Percentiles rank a stretch among this genome's conserved stretches.
These are phyloP conservation scores for Oscheius sp. DNA, from an alignment of 2,888 invertebrate species.

Conservation along the genomic window DNA sequence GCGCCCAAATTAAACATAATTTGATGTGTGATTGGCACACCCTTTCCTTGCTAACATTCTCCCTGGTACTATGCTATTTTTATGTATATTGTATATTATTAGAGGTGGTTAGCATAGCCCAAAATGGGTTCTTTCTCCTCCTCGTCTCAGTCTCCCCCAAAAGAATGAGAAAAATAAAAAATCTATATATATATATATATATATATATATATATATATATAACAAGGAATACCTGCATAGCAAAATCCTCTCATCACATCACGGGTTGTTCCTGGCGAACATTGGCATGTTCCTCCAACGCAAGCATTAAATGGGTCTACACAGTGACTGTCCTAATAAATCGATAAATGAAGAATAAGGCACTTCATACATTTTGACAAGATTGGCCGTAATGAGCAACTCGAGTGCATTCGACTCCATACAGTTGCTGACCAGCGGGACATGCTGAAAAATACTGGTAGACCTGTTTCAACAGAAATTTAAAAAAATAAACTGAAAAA, in stretches of 20 bases:
- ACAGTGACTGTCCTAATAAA: constrained; percentile 63
- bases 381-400: constrained; percentile 69
- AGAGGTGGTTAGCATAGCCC: too few species aligned
- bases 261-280: constrained; percentile 69
- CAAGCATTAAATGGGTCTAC: constrained; percentile 72
- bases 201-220: not conserved
- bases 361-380: constrained; percentile 61
- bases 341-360: not conserved
- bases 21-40: too few species aligned
- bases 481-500: not conserved
- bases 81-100: too few species aligned
- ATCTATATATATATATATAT: too few species aligned
- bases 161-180: too few species aligned
- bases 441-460: constrained; percentile 59
- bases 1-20: too few species aligned
- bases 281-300: constrained; percentile 68
- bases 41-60: too few species aligned
- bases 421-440: constrained; percentile 70
- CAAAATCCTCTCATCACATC: constrained; percentile 67
- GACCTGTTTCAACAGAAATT: not conserved
- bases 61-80: too few species aligned
- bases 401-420: constrained; percentile 70
- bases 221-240: constrained; percentile 59
- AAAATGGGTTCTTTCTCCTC: too few species aligned
- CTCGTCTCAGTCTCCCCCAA: too few species aligned